Base-by-base conservation (phyloP, 2,797 vertebrate genomes). In the Sebastes alutus region DNA sequence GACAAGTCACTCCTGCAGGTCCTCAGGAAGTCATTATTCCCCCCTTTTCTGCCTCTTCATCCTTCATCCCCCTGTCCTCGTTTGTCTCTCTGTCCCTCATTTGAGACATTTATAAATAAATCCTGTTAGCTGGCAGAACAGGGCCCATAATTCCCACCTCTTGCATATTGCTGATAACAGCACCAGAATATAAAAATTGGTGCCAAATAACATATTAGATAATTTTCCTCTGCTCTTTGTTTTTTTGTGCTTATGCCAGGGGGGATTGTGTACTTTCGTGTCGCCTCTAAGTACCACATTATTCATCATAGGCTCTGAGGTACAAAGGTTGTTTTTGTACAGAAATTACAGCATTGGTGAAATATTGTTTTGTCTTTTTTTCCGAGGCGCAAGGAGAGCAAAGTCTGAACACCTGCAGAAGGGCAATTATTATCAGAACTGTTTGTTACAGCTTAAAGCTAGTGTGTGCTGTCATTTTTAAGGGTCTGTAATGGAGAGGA, bases 101-200 rank as follows among this genome's bases (percentile, higher is more conserved):
- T 84, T 72, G 25, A 85, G 79, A 81, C 74, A 56, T 81, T 86
- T 90, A 78, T 82, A 80, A 87, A 88, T 88, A 88, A 92, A 91
- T 88, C 84, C 71, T 80, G 66, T 87, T 87, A 79, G 78, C 62
- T 78, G 64, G 73, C 84, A 79, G 83, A 88, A 68, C 7, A 25
- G 4, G 18, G 65, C 75, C 42, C n/a, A 55, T 81, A 80, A 86
- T 79, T 87, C 58, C 63, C 79, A 83, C 80, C 61, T 72, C 77
- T 88, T 87, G 74, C 58, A 73, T 75, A 49, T 69, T 77, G 72
- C 82, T 83, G 83, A 91, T 84, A 91, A 80, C 59, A 20, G 66
- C 62, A 59, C 38, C 54, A 65, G 6, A 83, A 66, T 78, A 23
- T 27, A 68, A 79, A 71, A 78, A 69, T 56, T 66, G 30, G 58